phyloP scores from a whole-genome alignment of 2,113 vertebrate genomes.

The Mirounga angustirostris region DNA sequence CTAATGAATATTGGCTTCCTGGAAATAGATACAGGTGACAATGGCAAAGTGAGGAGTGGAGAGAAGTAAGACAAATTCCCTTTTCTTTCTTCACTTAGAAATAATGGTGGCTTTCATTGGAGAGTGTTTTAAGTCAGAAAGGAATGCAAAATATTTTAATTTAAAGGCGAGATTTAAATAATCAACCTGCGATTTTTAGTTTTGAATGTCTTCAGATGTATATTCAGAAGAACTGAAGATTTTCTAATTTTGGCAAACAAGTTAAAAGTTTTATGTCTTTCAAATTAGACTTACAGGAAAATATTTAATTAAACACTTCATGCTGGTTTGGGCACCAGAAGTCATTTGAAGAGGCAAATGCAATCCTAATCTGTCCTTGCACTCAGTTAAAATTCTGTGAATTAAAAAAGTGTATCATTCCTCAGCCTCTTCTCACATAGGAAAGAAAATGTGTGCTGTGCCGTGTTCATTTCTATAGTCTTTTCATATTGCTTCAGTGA shows the following conservation, averaged over 20 bases:
- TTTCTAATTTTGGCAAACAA: constrained; percentile 37
- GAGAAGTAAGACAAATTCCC: constrained; percentile 89
- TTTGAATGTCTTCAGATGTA: not conserved
- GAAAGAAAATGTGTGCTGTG: not conserved
- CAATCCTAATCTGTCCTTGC: not conserved
- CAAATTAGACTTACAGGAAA: constrained; percentile 48
- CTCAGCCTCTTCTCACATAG: not conserved
- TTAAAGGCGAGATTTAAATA: constrained; percentile 86
- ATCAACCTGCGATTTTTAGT: constrained; percentile 73
- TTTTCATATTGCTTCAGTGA: not conserved
- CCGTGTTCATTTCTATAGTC: not conserved
- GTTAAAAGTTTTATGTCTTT: constrained; percentile 60
- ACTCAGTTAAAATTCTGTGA: constrained; percentile 32
- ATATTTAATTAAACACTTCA: not conserved
- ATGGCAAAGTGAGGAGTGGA: constrained; percentile 85
- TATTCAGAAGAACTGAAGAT: constrained; percentile 36
- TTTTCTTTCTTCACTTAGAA: constrained; percentile 98
- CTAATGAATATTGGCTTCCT: constrained; percentile 94
- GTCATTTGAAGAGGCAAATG: not conserved
- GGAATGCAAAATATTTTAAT: constrained; percentile 95
- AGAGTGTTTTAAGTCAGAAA: constrained; percentile 92
- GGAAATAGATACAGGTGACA: constrained; percentile 93
- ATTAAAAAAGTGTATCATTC: not conserved
- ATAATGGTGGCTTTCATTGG: constrained; percentile 94
- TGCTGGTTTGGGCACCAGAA: not conserved